A percentile compares a stretch with the other conserved stretches of the same genome.
These are phyloP conservation scores for Guaruba guarouba DNA, from an alignment of 2,113 vertebrate genomes.

Conservation along the genomic window DNA sequence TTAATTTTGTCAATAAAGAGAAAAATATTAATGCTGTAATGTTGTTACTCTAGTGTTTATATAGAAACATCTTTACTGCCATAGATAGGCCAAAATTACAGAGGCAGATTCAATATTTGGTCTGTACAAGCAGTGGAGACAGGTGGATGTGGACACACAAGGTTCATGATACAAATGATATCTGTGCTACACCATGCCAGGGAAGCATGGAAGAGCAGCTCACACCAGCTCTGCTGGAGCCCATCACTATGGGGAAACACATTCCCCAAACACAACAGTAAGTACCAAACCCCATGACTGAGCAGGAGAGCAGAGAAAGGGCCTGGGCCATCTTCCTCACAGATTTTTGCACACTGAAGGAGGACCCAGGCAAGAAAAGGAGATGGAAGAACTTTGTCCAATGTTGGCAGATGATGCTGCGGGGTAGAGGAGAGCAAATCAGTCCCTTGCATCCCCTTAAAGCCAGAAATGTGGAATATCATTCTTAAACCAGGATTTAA, in stretches of 20 bases:
- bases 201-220: not conserved
- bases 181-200: fast-evolving
- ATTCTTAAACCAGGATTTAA: not conserved
- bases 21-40: not conserved
- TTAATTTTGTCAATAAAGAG: not conserved
- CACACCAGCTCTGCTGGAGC: fast-evolving
- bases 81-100: not conserved
- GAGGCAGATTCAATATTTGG: not conserved
- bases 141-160: not conserved
- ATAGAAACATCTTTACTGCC: not conserved
- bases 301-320: not conserved
- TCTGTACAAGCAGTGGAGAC: too few species aligned
- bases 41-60: not conserved
- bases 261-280: fast-evolving
- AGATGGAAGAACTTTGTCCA: not conserved
- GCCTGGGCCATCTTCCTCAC: not conserved
- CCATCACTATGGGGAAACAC: fast-evolving
- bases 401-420: fast-evolving
- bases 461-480: not conserved
- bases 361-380: not conserved
- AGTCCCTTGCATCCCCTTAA: not conserved
- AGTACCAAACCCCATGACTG: not conserved
- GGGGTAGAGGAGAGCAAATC: not conserved
- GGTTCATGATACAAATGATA: fast-evolving
- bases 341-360: not conserved